A percentile compares a stretch with the other conserved stretches of the same genome.
Evolutionary conservation across 2,113 vertebrate species (phyloP).

Genomic region (Rhynchomys soricoides): DNA sequence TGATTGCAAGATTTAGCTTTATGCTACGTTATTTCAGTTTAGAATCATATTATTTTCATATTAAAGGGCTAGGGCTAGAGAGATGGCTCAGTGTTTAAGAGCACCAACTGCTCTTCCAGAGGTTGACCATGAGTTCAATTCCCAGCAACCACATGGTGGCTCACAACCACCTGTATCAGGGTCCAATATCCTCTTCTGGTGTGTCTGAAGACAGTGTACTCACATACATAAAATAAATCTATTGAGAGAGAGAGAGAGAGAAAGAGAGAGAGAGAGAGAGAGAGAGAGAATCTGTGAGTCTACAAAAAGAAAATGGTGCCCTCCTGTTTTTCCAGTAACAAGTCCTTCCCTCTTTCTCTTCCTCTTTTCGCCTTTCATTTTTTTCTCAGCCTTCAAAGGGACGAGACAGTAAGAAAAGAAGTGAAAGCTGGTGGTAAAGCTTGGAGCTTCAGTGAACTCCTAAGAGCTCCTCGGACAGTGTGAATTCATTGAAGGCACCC

Average conservation of each 20-base stretch:
- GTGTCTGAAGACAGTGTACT: too few species aligned
- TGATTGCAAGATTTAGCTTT: neutral
- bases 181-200: too few species aligned
- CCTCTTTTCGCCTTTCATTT: too few species aligned
- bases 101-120: too few species aligned
- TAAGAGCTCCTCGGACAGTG: neutral
- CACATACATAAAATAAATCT: too few species aligned
- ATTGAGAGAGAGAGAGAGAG: too few species aligned
- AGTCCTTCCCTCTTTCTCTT: fast-evolving
- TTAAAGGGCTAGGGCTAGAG: neutral
- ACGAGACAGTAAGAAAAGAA: neutral
- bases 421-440: neutral
- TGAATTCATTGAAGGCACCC: neutral
- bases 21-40: constrained; percentile 6
- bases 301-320: neutral
- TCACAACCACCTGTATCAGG: too few species aligned
- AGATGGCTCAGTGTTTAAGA: too few species aligned
- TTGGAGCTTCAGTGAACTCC: neutral
- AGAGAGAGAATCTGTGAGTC: neutral
- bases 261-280: too few species aligned
- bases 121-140: too few species aligned
- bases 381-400: neutral
- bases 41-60: constrained; percentile 38
- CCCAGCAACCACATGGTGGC: too few species aligned
- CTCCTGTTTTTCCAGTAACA: neutral